Evolutionary conservation across 2,113 vertebrate species (phyloP).

Genomic region (Butastur rufipennis): DNA sequence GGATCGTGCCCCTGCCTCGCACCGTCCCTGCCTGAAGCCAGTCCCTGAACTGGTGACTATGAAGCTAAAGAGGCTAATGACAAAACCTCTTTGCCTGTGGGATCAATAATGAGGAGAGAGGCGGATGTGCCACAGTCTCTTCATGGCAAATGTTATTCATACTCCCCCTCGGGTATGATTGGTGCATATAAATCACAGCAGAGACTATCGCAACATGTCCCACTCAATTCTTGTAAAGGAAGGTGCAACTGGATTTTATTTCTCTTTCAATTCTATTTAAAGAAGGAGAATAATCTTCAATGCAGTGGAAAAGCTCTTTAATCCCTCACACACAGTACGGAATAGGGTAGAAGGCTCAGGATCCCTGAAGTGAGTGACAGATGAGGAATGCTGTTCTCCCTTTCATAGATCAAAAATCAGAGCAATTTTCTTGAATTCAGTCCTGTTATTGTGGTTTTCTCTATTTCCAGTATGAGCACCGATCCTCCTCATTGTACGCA

Average conservation of each 20-base stretch:
- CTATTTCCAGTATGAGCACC: neutral
- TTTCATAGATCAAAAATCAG: neutral
- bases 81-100: neutral
- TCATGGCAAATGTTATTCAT: neutral
- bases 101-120: neutral
- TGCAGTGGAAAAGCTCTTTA: neutral
- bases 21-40: neutral
- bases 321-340: neutral
- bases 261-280: conserved; percentile 15
- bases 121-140: neutral
- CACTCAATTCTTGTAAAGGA: neutral
- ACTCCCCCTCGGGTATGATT: neutral
- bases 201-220: neutral
- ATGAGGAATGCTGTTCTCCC: neutral
- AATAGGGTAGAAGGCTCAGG: neutral
- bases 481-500: neutral
- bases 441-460: neutral
- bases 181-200: neutral
- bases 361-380: neutral
- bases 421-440: neutral
- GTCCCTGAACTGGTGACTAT: neutral
- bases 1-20: neutral
- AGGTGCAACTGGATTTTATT: neutral
- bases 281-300: neutral
- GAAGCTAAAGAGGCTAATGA: neutral